Percentiles rank a stretch among this genome's conserved stretches.
phyloP scores from a whole-genome alignment of 2,113 vertebrate genomes.

The Dicrurus megarhynchus region DNA sequence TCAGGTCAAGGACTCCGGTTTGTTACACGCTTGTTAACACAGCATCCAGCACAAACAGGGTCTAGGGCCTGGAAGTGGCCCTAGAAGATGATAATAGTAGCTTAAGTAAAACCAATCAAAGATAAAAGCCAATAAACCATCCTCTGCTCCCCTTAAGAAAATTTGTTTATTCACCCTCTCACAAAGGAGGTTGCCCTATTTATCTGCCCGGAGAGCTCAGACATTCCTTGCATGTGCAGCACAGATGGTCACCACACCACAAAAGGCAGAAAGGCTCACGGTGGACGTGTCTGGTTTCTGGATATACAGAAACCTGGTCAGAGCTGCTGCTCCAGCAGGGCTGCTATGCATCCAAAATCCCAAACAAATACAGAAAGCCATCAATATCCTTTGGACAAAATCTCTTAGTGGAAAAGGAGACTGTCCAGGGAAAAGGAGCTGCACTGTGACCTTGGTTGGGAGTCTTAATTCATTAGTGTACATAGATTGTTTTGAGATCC shows the following conservation, averaged over 20 bases:
- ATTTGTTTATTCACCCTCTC: conserved; percentile 26
- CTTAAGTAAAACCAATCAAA: conserved; percentile 21
- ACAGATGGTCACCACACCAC: conserved; percentile 39
- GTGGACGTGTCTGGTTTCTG: conserved; percentile 28
- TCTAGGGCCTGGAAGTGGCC: not conserved
- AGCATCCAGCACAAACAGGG: not conserved
- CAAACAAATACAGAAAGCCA: not conserved
- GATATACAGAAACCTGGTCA: not conserved
- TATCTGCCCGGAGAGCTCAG: conserved; percentile 5
- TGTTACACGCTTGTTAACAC: fast-evolving
- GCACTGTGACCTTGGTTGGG: not conserved
- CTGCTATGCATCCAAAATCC: conserved; percentile 1
- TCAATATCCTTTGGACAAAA: not conserved
- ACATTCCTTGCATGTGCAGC: conserved; percentile 46
- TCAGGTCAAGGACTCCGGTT: not conserved
- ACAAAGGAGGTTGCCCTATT: conserved; percentile 20
- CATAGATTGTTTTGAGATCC: not conserved
- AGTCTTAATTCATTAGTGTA: not conserved
- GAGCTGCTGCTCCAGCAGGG: conserved; percentile 23
- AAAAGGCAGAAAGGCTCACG: conserved; percentile 15
- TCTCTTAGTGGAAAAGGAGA: not conserved
- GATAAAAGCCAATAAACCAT: conserved; percentile 27
- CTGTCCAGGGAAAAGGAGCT: not conserved
- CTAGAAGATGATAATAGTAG: not conserved
- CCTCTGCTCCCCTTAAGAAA: conserved; percentile 12